Evolutionary conservation across 2,113 vertebrate genomes (phyloP).

Genomic region (Lagopus leucura): DNA sequence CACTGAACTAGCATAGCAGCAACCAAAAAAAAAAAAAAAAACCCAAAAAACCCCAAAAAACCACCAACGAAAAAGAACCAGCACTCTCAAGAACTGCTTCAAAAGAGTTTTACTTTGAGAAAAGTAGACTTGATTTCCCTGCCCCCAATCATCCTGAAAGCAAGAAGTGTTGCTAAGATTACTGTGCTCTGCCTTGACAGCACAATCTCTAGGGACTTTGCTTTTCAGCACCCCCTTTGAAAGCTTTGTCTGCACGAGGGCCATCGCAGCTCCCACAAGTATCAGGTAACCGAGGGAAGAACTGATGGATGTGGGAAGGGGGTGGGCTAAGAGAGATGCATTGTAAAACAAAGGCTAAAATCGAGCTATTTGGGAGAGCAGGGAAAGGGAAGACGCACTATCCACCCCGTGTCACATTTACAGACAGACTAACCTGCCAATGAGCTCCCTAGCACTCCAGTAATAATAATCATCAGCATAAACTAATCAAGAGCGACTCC

Average conservation of each 20-base stretch:
- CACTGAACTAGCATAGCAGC: background rate
- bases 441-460: slow-evolving; percentile 81
- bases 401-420: slow-evolving; percentile 77
- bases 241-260: slow-evolving; percentile 90
- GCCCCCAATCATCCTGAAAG: slow-evolving; percentile 50
- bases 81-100: background rate
- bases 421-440: slow-evolving; percentile 74
- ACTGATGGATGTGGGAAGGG: slow-evolving; percentile 67
- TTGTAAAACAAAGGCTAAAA: slow-evolving; percentile 72
- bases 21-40: background rate
- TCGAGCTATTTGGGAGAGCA: slow-evolving; percentile 9
- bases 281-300: slow-evolving; percentile 87
- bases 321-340: slow-evolving; percentile 65
- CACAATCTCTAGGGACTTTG: slow-evolving; percentile 79
- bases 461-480: slow-evolving; percentile 75
- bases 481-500: slow-evolving; percentile 76
- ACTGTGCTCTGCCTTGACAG: slow-evolving; percentile 68
- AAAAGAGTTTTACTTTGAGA: slow-evolving; percentile 7
- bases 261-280: slow-evolving; percentile 92
- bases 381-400: background rate
- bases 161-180: slow-evolving; percentile 76
- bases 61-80: background rate
- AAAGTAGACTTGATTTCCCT: slow-evolving; percentile 3
- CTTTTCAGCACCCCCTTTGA: slow-evolving; percentile 92
- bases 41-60: background rate